phyloP scores from a whole-genome alignment of 2,113 vertebrate genomes.

The Edolisoma coerulescens region DNA sequence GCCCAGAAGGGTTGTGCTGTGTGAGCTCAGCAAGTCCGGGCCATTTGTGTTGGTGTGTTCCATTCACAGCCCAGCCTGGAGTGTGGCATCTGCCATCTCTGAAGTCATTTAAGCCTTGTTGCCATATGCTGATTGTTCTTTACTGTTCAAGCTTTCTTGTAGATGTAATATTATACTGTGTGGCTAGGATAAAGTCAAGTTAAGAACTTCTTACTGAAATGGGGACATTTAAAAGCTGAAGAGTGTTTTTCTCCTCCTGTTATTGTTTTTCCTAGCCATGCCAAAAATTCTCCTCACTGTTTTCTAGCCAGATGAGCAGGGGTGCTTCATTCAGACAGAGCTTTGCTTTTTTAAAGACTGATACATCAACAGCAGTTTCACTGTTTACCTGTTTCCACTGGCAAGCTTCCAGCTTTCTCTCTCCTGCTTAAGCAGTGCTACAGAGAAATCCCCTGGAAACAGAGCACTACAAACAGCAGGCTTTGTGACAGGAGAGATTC shows the following conservation, averaged over 20 bases:
- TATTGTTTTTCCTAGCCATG: not conserved
- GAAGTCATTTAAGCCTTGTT: not conserved
- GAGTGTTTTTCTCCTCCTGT: not conserved
- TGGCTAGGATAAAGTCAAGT: not conserved
- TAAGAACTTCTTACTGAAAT: not conserved
- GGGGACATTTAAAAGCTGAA: not conserved
- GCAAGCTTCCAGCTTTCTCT: not conserved
- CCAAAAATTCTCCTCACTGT: not conserved
- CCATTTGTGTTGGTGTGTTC: not conserved
- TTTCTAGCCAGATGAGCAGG: not conserved
- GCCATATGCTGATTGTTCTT: not conserved
- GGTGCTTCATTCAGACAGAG: not conserved
- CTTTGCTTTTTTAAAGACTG: fast-evolving
- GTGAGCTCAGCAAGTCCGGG: not conserved
- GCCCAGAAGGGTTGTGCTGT: not conserved
- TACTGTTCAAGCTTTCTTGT: not conserved
- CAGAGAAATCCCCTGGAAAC: not conserved
- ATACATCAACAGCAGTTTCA: not conserved
- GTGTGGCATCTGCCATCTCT: not conserved
- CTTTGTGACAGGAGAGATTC: not conserved
- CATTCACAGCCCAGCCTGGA: not conserved
- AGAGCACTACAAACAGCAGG: not conserved
- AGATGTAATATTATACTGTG: not conserved
- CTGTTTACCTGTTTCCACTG: not conserved
- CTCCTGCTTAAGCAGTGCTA: not conserved